A percentile compares a stretch with the other conserved stretches of the same genome.
Evolutionary conservation across 2,113 vertebrate species (phyloP).

Genomic region (Malurus alboscapulatus): DNA sequence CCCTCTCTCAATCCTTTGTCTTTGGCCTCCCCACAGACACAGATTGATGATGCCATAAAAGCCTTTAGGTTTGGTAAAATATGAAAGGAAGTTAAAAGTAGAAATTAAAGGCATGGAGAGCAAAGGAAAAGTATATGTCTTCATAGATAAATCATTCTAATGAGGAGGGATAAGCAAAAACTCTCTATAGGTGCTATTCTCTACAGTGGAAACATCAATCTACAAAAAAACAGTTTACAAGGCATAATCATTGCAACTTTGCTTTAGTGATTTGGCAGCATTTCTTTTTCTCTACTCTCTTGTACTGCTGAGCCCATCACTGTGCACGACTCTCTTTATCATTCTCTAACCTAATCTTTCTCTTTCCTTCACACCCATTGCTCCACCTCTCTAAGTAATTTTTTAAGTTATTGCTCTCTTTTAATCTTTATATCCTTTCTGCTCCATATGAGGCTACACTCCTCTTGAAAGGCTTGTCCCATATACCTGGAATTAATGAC

Average conservation of each 20-base stretch:
- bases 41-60: not conserved
- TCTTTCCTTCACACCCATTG: not conserved
- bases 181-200: not conserved
- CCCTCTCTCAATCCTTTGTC: rapidly evolving
- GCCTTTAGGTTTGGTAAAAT: not conserved
- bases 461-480: not conserved
- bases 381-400: not conserved
- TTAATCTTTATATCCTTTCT: not conserved
- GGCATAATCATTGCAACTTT: not conserved
- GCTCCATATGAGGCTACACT: not conserved
- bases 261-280: not conserved
- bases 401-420: not conserved
- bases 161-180: not conserved
- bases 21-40: not conserved
- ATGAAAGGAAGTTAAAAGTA: not conserved
- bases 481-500: not conserved
- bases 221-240: not conserved
- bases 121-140: not conserved
- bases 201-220: not conserved
- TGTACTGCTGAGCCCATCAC: not conserved
- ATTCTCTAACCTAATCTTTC: not conserved
- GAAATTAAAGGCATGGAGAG: not conserved
- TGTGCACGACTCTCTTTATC: not conserved
- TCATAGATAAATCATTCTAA: not conserved
- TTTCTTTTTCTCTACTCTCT: not conserved